phyloP scores from a whole-genome alignment of 2,888 invertebrate species.

The Coenonympha glycerion region DNA sequence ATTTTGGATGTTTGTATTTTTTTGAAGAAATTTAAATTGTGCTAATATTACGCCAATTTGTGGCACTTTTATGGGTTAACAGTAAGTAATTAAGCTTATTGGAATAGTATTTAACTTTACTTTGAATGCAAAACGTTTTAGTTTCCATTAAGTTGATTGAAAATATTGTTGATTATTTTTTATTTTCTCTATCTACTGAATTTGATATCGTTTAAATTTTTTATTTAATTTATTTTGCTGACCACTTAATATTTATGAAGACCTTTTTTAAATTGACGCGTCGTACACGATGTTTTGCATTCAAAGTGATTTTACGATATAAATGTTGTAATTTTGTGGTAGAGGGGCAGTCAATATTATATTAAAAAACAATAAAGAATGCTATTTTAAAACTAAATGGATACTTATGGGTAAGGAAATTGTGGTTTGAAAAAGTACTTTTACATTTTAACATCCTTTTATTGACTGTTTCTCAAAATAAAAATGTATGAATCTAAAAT shows the following conservation, averaged over 20 bases:
- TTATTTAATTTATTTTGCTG: neutral
- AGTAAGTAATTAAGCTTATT: constrained; percentile 19
- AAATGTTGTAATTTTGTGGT: constrained; percentile 2
- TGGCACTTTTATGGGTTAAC: constrained; percentile 14
- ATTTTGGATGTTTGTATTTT: constrained; percentile 26
- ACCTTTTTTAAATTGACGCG: neutral
- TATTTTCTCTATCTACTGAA: too few species aligned
- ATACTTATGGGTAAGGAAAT: too few species aligned
- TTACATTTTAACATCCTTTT: neutral
- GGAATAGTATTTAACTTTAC: neutral
- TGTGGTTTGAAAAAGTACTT: too few species aligned
- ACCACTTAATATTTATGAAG: neutral
- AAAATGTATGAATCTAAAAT: constrained; percentile 8
- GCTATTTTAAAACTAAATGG: neutral
- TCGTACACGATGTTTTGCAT: neutral
- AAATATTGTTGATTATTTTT: too few species aligned
- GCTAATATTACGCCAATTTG: constrained; percentile 9
- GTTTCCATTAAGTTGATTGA: too few species aligned
- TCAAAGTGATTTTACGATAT: constrained; percentile 1
- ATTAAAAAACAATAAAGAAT: neutral
- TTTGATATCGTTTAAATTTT: too few species aligned
- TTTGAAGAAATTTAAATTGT: constrained; percentile 13
- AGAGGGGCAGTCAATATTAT: constrained; percentile 1
- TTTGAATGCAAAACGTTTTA: constrained; percentile 2
- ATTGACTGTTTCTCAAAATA: constrained; percentile 1